Base-by-base conservation (phyloP, 2,888 invertebrate species). In the Drosophila anomalata region DNA sequence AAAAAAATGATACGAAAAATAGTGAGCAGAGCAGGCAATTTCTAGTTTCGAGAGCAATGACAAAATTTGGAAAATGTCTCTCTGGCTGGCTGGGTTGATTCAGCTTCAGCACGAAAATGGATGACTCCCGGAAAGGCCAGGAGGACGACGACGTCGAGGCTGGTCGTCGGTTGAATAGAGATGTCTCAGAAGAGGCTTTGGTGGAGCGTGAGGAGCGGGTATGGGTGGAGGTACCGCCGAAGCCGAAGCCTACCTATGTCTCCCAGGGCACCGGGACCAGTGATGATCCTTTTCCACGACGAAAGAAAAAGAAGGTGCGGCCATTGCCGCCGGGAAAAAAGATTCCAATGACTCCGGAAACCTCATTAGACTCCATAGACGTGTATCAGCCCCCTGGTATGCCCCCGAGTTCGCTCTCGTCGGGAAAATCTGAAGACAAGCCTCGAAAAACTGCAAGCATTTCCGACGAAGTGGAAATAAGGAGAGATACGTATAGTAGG, bases 51-150 rank as follows among this genome's bases (percentile, higher is more conserved):
- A 66, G 70, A 76, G 76, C 78, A 85, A 79, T 73, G 46, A 20
- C 56, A 54, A 82, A 85, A 75, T 77, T 72, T 56, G 12, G 70
- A 79, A 77, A 79, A 83, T 83, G 88, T 67, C 65, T 73, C 51
- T 65, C 44, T 52, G 39, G 42, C 48, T 24, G 41, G 17, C 41
- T 22, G 26, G 24, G 48, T 24, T 29, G 46, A 67, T 48, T 46
- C 57, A 61, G 54, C 65, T 60, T 14, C 63, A 69, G 51, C 59
- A 53, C 44, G 48, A 75, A 14, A 24, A 82, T 82, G 84, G 65
- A 62, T 22, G 66, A 29, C 3, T 47, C 17, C 26, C 31, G 6
- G 17, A 54, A 31, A 22, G 41, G 47, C 24, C 14, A 11, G 44
- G 22, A 59, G 12, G 20, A 39, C 22, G 7, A 46, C 12, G 9